phyloP scores from a whole-genome alignment of 1,140 invertebrate species.

The Rhyacophila brunnea region DNA sequence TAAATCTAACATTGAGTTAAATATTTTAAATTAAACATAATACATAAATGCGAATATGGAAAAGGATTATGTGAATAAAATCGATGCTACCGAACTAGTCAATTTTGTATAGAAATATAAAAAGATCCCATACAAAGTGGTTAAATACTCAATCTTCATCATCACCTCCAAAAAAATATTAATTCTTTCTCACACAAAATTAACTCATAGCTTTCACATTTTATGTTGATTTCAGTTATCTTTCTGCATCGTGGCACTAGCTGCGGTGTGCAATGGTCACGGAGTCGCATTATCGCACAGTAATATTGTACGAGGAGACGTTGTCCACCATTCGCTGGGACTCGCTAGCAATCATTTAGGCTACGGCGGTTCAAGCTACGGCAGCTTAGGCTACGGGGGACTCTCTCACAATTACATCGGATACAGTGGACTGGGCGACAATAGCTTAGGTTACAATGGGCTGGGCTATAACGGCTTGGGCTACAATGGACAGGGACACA shows the following conservation, averaged over 20 bases:
- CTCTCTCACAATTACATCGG: too few relatives aligned
- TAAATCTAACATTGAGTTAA: too few relatives aligned
- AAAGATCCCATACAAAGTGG: neutral
- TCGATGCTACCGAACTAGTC: too few relatives aligned
- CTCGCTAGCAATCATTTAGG: neutral
- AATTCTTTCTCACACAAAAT: too few relatives aligned
- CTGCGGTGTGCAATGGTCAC: neutral
- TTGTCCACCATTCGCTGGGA: neutral
- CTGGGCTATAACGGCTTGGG: neutral
- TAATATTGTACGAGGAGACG: neutral
- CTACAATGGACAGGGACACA: neutral
- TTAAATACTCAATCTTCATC: too few relatives aligned
- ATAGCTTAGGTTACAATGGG: neutral
- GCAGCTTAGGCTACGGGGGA: neutral
- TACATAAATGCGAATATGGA: too few relatives aligned
- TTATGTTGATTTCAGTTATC: neutral
- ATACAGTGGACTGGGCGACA: neutral
- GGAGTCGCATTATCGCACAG: slow-evolving; percentile 3
- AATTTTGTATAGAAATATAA: neutral
- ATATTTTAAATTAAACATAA: too few relatives aligned
- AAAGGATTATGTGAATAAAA: too few relatives aligned
- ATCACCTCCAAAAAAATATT: too few relatives aligned
- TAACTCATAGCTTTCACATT: too few relatives aligned
- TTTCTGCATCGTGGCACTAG: neutral
- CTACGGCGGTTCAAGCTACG: neutral